Conservation (phyloP, 2,888 invertebrate species). For the Drosophila birchii region DNA sequence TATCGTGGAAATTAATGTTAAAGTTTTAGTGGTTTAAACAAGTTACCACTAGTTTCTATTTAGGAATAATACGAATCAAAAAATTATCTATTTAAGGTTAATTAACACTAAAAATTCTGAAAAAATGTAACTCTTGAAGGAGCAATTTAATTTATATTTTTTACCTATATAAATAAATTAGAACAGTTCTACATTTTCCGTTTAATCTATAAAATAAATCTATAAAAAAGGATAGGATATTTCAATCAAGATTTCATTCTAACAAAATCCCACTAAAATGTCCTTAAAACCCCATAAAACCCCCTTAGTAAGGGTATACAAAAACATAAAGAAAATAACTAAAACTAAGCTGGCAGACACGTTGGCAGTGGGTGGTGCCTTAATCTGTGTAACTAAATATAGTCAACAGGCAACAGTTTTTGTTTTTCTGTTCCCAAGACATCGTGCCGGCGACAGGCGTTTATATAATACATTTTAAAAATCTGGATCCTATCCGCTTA, state of each 20-base stretch:
- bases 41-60: not conserved
- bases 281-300: not conserved
- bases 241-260: not conserved
- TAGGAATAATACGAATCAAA: not conserved
- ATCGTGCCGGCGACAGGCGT: conserved; percentile 13
- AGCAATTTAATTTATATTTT: no score
- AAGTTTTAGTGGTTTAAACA: not conserved
- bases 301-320: not conserved
- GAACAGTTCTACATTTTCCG: no score
- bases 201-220: not conserved
- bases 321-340: not conserved
- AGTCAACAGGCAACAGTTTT: conserved; percentile 4
- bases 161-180: no score
- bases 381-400: conserved; percentile 43
- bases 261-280: not conserved
- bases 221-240: no score
- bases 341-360: conserved; percentile 20
- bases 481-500: conserved; percentile 24
- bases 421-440: conserved; percentile 18
- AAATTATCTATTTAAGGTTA: not conserved
- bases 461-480: conserved; percentile 30
- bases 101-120: not conserved
- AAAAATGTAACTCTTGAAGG: not conserved
- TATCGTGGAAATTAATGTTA: not conserved
- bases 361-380: conserved; percentile 29